phyloP scores from a whole-genome alignment of 1,140 invertebrate genomes.

The Hylaeus volcanicus region DNA sequence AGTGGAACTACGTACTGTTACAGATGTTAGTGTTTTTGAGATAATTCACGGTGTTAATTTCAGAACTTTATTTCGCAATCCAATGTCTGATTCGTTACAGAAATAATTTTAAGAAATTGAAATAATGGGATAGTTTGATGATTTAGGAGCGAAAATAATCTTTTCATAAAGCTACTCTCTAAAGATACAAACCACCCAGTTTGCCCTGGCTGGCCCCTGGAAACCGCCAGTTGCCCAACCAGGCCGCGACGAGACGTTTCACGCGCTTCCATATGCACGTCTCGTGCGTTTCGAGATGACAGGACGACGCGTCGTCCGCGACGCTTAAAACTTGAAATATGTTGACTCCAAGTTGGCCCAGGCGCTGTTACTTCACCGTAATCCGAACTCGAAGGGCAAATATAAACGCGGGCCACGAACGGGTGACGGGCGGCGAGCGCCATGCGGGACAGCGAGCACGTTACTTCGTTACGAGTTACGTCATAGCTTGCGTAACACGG shows the following conservation, averaged over 20 bases:
- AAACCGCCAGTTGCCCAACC: no score
- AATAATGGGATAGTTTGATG: no score
- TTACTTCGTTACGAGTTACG: conserved; percentile 57
- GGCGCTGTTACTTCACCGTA: conserved; percentile 7
- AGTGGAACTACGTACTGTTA: no score
- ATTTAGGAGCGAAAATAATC: no score
- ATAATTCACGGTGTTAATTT: no score
- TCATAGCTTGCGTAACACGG: conserved; percentile 55
- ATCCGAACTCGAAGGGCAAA: conserved; percentile 42
- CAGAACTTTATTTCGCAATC: no score
- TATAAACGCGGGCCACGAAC: conserved; percentile 21
- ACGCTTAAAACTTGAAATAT: conserved; percentile 57
- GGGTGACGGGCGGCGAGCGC: not conserved
- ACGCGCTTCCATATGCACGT: conserved; percentile 15
- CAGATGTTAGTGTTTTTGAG: no score
- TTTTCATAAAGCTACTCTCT: no score
- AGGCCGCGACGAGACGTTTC: not conserved
- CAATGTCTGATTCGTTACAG: no score
- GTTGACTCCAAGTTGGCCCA: conserved; percentile 45
- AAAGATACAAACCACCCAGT: no score
- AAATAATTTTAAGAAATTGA: no score
- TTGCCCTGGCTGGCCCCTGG: no score
- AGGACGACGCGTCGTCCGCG: not conserved
- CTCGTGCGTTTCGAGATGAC: conserved; percentile 10
- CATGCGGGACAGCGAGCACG: conserved; percentile 8